Conservation (phyloP, 2,888 invertebrate species). For the Calliphora vomitoria region DNA sequence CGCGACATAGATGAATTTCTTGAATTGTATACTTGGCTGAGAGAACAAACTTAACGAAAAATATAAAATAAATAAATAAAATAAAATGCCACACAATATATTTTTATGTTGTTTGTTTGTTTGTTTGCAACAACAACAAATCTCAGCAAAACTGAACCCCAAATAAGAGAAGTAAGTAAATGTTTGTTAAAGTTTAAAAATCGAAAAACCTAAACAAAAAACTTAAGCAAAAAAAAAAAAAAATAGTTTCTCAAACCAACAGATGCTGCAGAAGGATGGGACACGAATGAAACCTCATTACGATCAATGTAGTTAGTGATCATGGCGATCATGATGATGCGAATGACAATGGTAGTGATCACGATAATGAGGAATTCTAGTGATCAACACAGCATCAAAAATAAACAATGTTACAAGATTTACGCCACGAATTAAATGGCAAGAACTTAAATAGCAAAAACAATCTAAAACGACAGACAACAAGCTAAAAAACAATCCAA, state of each 20-base stretch:
- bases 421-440: constrained; percentile 73
- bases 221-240: constrained; percentile 1
- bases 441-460: constrained; percentile 45
- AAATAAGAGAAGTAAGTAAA: constrained; percentile 40
- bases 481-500: constrained; percentile 32
- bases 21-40: constrained; percentile 60
- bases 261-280: constrained; percentile 65
- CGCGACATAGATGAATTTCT: constrained; percentile 70
- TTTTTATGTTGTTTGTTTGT: constrained; percentile 1
- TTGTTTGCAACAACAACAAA: constrained; percentile 37
- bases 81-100: constrained; percentile 61
- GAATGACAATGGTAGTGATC: constrained; percentile 24
- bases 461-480: background rate
- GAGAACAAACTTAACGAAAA: constrained; percentile 32
- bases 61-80: constrained; percentile 23
- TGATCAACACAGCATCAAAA: constrained; percentile 52
- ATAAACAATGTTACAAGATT: constrained; percentile 70
- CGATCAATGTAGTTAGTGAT: constrained; percentile 30
- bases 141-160: constrained; percentile 41
- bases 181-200: constrained; percentile 55
- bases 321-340: constrained; percentile 24
- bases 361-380: constrained; percentile 65
- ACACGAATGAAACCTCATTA: constrained; percentile 47
- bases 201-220: constrained; percentile 43
- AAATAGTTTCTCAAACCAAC: constrained; percentile 47